Percentiles rank a stretch among this genome's conserved stretches.
phyloP scores from a whole-genome alignment of 2,797 vertebrate species.

The Tragopan temminckii region DNA sequence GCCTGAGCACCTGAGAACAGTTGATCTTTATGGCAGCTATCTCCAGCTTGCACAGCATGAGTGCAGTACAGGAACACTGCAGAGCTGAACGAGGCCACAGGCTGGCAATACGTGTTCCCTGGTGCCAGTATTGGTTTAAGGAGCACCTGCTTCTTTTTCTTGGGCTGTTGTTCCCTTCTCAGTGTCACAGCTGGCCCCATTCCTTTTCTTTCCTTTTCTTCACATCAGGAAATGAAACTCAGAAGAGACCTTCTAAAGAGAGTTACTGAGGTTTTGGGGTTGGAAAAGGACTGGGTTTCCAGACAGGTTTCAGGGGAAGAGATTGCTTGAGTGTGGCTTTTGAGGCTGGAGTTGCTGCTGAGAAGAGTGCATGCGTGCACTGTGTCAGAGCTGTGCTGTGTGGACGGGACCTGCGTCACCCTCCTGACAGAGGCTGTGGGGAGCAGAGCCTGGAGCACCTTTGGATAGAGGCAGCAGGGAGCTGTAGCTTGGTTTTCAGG shows the following conservation, averaged over 20 bases:
- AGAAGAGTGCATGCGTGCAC: background rate
- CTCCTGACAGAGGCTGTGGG: background rate
- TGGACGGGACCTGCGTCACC: background rate
- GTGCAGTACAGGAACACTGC: background rate
- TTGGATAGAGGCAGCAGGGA: fast-evolving
- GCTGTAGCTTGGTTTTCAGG: background rate
- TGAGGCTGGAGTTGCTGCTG: background rate
- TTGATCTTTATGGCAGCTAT: background rate
- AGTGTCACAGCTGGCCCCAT: background rate
- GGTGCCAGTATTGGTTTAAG: background rate
- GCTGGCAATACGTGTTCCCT: background rate
- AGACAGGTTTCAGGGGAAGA: background rate
- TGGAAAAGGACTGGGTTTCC: background rate
- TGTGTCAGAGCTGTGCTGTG: background rate
- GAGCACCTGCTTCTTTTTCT: background rate
- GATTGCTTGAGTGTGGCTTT: background rate
- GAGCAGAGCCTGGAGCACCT: background rate
- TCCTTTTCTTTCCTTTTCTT: background rate
- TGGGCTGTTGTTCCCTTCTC: background rate
- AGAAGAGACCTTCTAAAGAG: background rate
- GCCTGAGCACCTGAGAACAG: background rate
- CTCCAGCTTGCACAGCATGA: background rate
- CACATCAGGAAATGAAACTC: background rate
- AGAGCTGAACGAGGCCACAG: background rate
- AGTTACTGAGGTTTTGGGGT: background rate